phyloP scores from a whole-genome alignment of 2,113 vertebrate genomes.

The Ciconia maguari region DNA sequence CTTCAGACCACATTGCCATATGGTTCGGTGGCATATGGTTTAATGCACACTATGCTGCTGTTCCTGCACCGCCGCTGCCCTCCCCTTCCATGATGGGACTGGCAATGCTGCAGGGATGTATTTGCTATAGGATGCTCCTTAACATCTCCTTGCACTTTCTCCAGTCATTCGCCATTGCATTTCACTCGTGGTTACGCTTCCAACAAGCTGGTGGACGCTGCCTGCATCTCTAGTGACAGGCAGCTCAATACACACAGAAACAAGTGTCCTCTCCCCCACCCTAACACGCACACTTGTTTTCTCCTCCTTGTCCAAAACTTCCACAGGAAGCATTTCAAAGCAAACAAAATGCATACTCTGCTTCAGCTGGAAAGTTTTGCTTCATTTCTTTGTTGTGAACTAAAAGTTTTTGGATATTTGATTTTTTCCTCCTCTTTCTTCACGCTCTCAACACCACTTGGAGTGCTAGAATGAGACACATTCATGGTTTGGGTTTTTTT shows the following conservation, averaged over 20 bases:
- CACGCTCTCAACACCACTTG: neutral
- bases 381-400: neutral
- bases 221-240: neutral
- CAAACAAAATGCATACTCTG: neutral
- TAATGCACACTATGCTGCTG: neutral
- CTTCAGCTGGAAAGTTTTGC: neutral
- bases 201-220: neutral
- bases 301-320: neutral
- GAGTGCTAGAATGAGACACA: neutral
- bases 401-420: neutral
- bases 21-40: neutral
- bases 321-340: neutral
- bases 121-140: neutral
- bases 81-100: neutral
- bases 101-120: neutral
- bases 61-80: fast-evolving
- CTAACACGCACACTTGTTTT: fast-evolving
- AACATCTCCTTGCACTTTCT: neutral
- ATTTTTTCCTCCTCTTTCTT: neutral
- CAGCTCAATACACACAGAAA: neutral
- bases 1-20: neutral
- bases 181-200: neutral
- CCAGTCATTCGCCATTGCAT: fast-evolving
- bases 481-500: neutral
- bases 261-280: neutral